These are phyloP conservation scores for Hyles euphorbiae DNA, from an alignment of 1,140 invertebrate species.

Conservation along the genomic window DNA sequence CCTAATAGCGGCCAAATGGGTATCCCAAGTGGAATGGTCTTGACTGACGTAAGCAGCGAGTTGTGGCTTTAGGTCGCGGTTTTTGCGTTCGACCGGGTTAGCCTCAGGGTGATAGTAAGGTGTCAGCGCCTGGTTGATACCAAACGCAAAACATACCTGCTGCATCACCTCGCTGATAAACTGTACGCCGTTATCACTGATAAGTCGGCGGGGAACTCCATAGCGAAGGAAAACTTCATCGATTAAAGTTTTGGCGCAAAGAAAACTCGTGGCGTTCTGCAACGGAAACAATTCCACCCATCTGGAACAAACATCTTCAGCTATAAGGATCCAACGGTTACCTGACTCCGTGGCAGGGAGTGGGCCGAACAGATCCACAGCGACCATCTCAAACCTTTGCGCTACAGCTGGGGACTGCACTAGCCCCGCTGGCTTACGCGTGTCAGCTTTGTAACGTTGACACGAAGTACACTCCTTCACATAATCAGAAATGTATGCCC, in stretches of 20 bases:
- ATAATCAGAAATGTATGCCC: constrained; percentile 28
- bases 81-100: constrained; percentile 29
- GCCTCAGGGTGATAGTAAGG: constrained; percentile 25
- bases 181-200: constrained; percentile 34
- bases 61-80: constrained; percentile 23
- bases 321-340: constrained; percentile 11
- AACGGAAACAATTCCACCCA: constrained; percentile 29
- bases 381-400: constrained; percentile 32
- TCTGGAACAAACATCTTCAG: constrained; percentile 31
- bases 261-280: constrained; percentile 26
- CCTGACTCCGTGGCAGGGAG: constrained; percentile 11
- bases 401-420: constrained; percentile 19
- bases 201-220: constrained; percentile 31
- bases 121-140: constrained; percentile 31
- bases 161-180: constrained; percentile 34
- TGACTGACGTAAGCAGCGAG: constrained; percentile 19
- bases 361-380: constrained; percentile 29
- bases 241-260: constrained; percentile 25
- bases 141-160: constrained; percentile 11
- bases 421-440: constrained; percentile 35
- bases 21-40: constrained; percentile 20
- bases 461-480: constrained; percentile 25
- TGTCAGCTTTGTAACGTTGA: constrained; percentile 34
- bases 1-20: not conserved
- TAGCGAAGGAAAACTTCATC: constrained; percentile 25